Percentiles rank a stretch among this genome's conserved stretches.
Evolutionary conservation across 2,888 invertebrate genomes (phyloP).

Genomic region (Heliconius aoede): DNA sequence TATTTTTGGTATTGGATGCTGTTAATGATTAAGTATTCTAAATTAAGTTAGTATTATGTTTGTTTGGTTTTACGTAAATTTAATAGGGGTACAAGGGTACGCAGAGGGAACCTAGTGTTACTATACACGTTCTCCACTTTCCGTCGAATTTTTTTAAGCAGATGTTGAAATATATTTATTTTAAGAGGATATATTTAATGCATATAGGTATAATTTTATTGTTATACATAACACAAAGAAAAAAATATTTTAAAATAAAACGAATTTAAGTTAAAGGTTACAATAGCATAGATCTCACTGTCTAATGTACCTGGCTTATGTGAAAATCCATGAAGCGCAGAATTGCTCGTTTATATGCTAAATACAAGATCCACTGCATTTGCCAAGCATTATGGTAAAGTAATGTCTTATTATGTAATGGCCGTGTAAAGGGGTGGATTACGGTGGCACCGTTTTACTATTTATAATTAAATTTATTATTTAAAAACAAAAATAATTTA

Average conservation of each 20-base stretch:
- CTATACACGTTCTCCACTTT: too few species aligned
- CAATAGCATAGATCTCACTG: conserved; percentile 33
- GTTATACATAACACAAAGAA: background rate
- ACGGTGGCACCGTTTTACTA: background rate
- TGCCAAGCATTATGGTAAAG: conserved; percentile 46
- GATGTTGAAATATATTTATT: too few species aligned
- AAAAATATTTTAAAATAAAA: background rate
- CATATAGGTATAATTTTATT: background rate
- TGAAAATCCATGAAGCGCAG: conserved; percentile 49
- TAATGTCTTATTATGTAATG: conserved; percentile 37
- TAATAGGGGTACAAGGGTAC: background rate
- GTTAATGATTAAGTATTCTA: background rate
- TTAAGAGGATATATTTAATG: background rate
- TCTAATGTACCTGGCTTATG: conserved; percentile 45
- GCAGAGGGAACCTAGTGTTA: too few species aligned
- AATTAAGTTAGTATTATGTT: background rate
- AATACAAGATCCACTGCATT: conserved; percentile 50
- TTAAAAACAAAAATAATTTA: background rate
- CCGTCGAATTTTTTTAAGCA: too few species aligned
- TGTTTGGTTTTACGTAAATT: background rate
- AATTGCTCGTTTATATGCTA: conserved; percentile 57
- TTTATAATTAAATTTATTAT: background rate
- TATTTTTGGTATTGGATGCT: background rate
- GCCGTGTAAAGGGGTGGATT: conserved; percentile 14
- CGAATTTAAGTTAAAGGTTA: conserved; percentile 25